Evolutionary conservation across 2,888 invertebrate species (phyloP).

Genomic region (Heliconius cydno): DNA sequence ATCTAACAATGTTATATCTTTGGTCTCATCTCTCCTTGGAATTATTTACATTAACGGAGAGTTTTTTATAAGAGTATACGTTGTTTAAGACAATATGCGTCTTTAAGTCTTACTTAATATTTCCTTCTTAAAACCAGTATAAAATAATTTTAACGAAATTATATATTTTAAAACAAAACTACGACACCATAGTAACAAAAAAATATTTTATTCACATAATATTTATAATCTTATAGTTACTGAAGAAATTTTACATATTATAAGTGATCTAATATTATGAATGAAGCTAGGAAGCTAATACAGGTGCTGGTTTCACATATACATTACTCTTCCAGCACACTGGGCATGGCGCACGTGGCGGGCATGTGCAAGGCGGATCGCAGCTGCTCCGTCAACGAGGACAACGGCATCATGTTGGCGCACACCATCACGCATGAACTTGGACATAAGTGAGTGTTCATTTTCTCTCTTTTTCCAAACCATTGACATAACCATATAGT

Average conservation of each 20-base stretch:
- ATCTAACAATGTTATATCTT: slow-evolving; percentile 33
- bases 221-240: not conserved
- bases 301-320: not conserved
- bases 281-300: not conserved
- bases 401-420: slow-evolving; percentile 93
- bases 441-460: slow-evolving; percentile 92
- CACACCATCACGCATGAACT: slow-evolving; percentile 96
- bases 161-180: not conserved
- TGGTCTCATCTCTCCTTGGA: not conserved
- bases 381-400: slow-evolving; percentile 95
- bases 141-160: not conserved
- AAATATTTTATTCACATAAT: not conserved
- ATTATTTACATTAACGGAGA: not conserved
- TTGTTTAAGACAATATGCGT: not conserved
- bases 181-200: not conserved
- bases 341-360: slow-evolving; percentile 94
- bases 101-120: not conserved
- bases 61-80: not conserved
- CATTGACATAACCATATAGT: too few species aligned
- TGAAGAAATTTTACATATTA: not conserved
- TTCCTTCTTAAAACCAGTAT: not conserved
- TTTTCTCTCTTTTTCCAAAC: not conserved
- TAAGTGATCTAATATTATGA: not conserved
- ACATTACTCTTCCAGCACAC: slow-evolving; percentile 82
- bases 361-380: slow-evolving; percentile 93